A percentile compares a stretch with the other conserved stretches of the same genome.
Conservation (phyloP, 2,888 invertebrate species). For the Ischnus inquisitorius region DNA sequence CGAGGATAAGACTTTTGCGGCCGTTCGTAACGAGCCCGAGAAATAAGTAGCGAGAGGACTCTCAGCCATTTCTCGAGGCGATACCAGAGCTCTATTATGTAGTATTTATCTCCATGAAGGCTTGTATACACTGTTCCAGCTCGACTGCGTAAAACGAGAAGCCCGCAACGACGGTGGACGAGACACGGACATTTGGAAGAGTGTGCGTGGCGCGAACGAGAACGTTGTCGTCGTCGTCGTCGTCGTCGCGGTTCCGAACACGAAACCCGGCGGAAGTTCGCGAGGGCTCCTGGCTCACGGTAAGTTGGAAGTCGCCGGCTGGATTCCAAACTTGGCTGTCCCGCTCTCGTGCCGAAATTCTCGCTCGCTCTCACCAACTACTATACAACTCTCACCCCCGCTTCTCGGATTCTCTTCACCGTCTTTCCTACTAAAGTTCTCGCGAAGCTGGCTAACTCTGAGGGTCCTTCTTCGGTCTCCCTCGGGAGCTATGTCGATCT, state of each 20-base stretch:
- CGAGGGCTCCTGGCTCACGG: constrained; percentile 58
- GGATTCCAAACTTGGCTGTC: constrained; percentile 68
- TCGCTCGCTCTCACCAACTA: constrained; percentile 30
- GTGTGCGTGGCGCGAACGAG: constrained; percentile 63
- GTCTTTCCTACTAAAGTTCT: constrained; percentile 71
- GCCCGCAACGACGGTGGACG: constrained; percentile 34
- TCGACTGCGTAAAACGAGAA: constrained; percentile 53
- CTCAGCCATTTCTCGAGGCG: constrained; percentile 5
- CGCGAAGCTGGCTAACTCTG: constrained; percentile 62
- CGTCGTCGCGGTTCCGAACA: constrained; percentile 66
- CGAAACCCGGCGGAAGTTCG: constrained; percentile 67
- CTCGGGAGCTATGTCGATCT: constrained; percentile 67
- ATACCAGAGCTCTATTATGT: constrained; percentile 9
- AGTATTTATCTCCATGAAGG: constrained; percentile 14
- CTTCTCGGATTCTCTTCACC: constrained; percentile 63
- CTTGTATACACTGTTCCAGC: constrained; percentile 28
- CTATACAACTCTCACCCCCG: constrained; percentile 54
- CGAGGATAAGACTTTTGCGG: constrained; percentile 69
- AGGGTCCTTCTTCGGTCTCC: constrained; percentile 43
- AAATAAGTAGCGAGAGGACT: constrained; percentile 14
- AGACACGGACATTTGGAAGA: constrained; percentile 60
- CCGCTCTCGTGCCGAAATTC: constrained; percentile 43
- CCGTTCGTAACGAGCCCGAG: background rate
- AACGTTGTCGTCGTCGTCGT: constrained; percentile 57
- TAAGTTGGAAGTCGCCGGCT: constrained; percentile 66